phyloP scores from a whole-genome alignment of 2,888 invertebrate species.

The Tethea ocularis region DNA sequence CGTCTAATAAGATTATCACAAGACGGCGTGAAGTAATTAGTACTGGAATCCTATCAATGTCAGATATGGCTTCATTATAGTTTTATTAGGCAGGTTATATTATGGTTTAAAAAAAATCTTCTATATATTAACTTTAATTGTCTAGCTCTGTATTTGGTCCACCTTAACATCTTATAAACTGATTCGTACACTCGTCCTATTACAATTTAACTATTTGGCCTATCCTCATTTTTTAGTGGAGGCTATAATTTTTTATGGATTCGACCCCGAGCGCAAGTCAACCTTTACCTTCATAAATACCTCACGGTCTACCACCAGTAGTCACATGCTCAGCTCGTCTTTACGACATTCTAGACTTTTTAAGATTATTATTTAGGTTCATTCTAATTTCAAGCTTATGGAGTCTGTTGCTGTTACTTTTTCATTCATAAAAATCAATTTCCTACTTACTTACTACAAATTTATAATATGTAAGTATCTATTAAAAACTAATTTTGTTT shows the following conservation, averaged over 20 bases:
- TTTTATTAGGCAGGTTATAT: neutral
- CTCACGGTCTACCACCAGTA: neutral
- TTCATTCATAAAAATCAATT: too few species aligned
- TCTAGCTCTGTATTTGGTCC: too few species aligned
- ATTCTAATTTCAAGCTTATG: too few species aligned
- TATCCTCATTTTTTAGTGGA: neutral
- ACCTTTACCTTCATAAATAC: conserved; percentile 4
- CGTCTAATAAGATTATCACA: neutral
- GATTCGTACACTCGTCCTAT: neutral
- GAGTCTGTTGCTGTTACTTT: too few species aligned
- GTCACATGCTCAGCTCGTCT: neutral
- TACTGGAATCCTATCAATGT: neutral
- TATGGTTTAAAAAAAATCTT: neutral
- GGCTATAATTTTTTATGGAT: conserved; percentile 2
- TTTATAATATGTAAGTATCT: too few species aligned
- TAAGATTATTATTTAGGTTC: too few species aligned
- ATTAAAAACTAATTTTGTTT: too few species aligned
- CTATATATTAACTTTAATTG: too few species aligned
- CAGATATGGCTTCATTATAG: neutral
- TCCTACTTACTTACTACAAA: too few species aligned
- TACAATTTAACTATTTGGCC: neutral
- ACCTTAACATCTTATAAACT: too few species aligned
- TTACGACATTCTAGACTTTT: too few species aligned
- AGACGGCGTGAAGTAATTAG: neutral
- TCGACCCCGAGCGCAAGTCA: neutral